Percentiles rank a stretch among this genome's conserved stretches.
These are phyloP conservation scores for Psilanteris sp. DNA, from an alignment of 1,140 invertebrate species.

Conservation along the genomic window DNA sequence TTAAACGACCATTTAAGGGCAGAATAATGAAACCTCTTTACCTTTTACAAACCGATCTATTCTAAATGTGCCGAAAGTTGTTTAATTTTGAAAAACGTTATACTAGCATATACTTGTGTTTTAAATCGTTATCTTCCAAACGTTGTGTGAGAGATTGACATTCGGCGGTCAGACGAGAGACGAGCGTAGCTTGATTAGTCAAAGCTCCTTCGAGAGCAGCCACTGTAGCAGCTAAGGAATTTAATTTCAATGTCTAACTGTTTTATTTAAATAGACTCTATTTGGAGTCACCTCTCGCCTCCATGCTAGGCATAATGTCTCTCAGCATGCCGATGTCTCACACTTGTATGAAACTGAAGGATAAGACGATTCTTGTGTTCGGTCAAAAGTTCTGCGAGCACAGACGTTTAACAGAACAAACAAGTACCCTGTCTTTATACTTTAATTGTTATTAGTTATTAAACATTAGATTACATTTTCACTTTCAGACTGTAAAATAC, in stretches of 20 bases:
- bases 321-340: conserved; percentile 74
- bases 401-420: conserved; percentile 19
- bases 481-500: conserved; percentile 2
- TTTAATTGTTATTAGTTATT: conserved; percentile 9
- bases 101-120: conserved; percentile 86
- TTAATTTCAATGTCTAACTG: conserved; percentile 63
- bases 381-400: neutral
- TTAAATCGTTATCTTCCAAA: conserved; percentile 89
- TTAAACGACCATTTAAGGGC: neutral
- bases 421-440: neutral
- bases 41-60: conserved; percentile 58
- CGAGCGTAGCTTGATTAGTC: conserved; percentile 91
- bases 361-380: conserved; percentile 24
- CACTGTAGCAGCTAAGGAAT: conserved; percentile 88
- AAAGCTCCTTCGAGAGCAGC: conserved; percentile 91
- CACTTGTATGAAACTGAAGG: conserved; percentile 75
- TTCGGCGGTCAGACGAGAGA: conserved; percentile 91
- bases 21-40: conserved; percentile 60
- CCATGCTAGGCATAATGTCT: conserved; percentile 77
- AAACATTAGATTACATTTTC: too few species aligned
- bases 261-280: conserved; percentile 7
- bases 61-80: conserved; percentile 43
- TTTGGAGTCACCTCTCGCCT: conserved; percentile 63
- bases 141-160: conserved; percentile 91
- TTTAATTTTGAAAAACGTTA: conserved; percentile 39